Evolutionary conservation across 1,140 invertebrate genomes (phyloP), one percentile per base, ranked within the genome.

Genomic region (Drosophila malerkotliana): DNA sequence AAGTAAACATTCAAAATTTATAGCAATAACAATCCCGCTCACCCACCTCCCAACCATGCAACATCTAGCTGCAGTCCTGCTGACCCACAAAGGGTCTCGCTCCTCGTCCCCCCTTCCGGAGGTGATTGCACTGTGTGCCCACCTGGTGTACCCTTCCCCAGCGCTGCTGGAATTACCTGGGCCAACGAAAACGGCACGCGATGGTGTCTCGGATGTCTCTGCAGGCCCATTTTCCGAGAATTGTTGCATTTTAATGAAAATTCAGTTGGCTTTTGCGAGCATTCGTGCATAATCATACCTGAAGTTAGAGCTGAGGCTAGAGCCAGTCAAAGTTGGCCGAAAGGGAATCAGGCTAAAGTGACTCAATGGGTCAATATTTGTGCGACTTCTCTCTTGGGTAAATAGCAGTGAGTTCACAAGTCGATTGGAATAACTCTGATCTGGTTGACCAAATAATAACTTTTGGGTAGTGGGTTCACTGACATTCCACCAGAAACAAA

Each of bases 1-100:
- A 75, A 78, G 82, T 78, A 88, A 88, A 88, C 82, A 85, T 74
- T 71, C 73, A 59, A 81, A 87, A 85, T 82, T 74, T 77, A 77
- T 87, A 69, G 61, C 37, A 49, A 59, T 73, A 75, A 72, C 54
- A 72, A 53, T 59, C 47, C 28, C 15, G 44, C 14, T 7, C 6
- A 45, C 37, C 8, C 37, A 39, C 37, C 37, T 21, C 44, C 44
- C 44, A 47, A 15, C 44, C 18, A 18, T 24, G 7, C 44, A 37
- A 18, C 34, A 44, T 26, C 18, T 45, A 53, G 56, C 58, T 73
- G 67, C 51, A 48, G 60, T 79, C 72, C 77, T 84, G 77, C 63
- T 81, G 83, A 87, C 81, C 81, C 68, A 85, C 53, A 52, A 72
- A 61, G 67, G 81, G 66, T 57, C 32, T 67, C 37, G 48, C 21